Evolutionary conservation across 2,888 invertebrate genomes (phyloP), one percentile per base, ranked within the genome.

Genomic region (Trichopoda pennipes): DNA sequence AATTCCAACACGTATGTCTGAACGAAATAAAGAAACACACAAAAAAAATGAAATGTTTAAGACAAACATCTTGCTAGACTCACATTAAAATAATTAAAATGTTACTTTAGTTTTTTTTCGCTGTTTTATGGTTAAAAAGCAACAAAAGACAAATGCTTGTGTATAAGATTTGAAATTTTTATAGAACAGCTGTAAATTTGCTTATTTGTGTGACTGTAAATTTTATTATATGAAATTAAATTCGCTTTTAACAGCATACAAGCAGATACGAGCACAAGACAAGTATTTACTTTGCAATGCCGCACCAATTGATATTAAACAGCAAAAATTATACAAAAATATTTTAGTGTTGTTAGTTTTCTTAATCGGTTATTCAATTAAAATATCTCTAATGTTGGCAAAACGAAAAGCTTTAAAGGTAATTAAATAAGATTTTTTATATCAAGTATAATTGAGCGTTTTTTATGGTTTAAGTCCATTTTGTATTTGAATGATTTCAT

Each of bases 341-440:
- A 38, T 44, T 28, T 4, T n/a, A 53, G 73, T 66, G 51, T 16
- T 73, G 17, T 44, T 60, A 73, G 44, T 73, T 66, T 66, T n/a
- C 35, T 47, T 69, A 68, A 69, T 76, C 74, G 66, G 49, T 58
- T 75, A 66, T 38, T 66, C 38, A 66, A 75, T 58, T 66, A 58
- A 49, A 75, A 12, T 44, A 55, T 55, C 55, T 55, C 23, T 63
- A 63, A 47, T 60, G 42, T 44, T 32, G n/a, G 21, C 19, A 63
- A 42, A 61, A 28, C 42, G 8, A 44, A 12, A 35, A 38, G 10
- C 9, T 12, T 38, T 1, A 47, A 64, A 4, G 3, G 3, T 55
- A 55, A 35, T 63, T 49, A 7, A 23, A 6, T 10, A 14, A 12
- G 16, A 10, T 44, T 64, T n/a, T 12, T 38, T 10, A 38, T 38